Conservation (phyloP, 2,888 invertebrate species). For the Linyphia triangularis region DNA sequence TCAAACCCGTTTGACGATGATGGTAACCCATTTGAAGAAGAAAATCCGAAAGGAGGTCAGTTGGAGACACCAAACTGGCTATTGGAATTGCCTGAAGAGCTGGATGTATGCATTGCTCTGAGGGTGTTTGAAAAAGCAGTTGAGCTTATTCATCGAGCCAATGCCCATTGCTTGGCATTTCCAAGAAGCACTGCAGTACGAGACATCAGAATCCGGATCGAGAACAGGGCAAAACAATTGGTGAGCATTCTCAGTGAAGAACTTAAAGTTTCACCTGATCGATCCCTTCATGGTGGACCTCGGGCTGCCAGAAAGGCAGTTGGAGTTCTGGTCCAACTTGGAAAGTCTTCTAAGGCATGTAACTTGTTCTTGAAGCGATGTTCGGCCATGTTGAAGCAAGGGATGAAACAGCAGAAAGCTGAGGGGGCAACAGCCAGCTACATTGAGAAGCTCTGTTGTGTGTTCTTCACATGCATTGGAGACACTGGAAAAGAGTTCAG, state of each 20-base stretch:
- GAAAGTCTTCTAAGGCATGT: constrained; percentile 87
- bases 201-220: constrained; percentile 81
- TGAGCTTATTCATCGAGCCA: constrained; percentile 85
- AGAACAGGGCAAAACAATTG: constrained; percentile 86
- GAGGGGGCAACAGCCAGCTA: constrained; percentile 88
- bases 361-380: constrained; percentile 90
- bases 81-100: constrained; percentile 92
- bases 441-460: constrained; percentile 88
- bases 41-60: constrained; percentile 79
- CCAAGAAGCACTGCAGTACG: constrained; percentile 70
- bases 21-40: constrained; percentile 77
- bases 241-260: constrained; percentile 94
- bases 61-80: constrained; percentile 89
- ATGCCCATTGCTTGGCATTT: constrained; percentile 75
- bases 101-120: constrained; percentile 96
- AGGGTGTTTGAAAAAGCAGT: constrained; percentile 96
- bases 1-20: constrained; percentile 68
- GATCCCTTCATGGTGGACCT: constrained; percentile 91
- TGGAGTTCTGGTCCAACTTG: constrained; percentile 89
- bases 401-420: constrained; percentile 86
- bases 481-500: constrained; percentile 88
- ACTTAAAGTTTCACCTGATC: constrained; percentile 92
- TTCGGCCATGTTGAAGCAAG: constrained; percentile 88
- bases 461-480: constrained; percentile 90
- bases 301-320: constrained; percentile 91